phyloP scores from a whole-genome alignment of 1,140 invertebrate genomes.

The Chlorops oryzae region DNA sequence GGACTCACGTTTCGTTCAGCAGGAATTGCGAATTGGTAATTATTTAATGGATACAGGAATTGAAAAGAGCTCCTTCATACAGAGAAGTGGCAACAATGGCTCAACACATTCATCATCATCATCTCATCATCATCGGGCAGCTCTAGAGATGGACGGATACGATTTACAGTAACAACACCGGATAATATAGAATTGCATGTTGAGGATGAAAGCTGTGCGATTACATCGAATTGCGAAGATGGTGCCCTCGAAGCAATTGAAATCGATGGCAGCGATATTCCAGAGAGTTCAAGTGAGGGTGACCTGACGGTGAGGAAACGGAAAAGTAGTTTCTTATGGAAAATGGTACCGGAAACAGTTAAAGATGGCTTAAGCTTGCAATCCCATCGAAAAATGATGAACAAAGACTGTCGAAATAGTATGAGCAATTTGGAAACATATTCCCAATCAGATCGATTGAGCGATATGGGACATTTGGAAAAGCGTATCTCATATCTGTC shows the following conservation, averaged over 20 bases:
- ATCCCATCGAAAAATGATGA: too few relatives aligned
- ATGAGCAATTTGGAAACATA: too few relatives aligned
- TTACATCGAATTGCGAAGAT: constrained; percentile 26
- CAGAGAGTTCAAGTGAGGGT: background rate
- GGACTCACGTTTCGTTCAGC: constrained; percentile 45
- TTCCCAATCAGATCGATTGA: too few relatives aligned
- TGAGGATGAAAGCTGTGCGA: constrained; percentile 33
- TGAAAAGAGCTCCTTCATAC: constrained; percentile 35
- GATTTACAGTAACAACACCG: constrained; percentile 40
- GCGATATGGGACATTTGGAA: too few relatives aligned
- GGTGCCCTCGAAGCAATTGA: constrained; percentile 41
- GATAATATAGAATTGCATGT: constrained; percentile 40
- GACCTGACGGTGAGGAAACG: background rate
- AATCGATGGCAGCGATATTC: constrained; percentile 16
- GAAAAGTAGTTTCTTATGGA: constrained; percentile 41
- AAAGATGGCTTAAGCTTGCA: constrained; percentile 40
- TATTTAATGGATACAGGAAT: constrained; percentile 46
- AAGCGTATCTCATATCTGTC: constrained; percentile 31
- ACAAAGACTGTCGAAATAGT: too few relatives aligned
- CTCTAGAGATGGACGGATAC: constrained; percentile 29
- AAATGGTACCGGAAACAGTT: constrained; percentile 29
- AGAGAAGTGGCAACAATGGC: constrained; percentile 17
- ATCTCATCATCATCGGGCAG: constrained; percentile 17
- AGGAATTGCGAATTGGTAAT: constrained; percentile 45
- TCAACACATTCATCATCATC: too few relatives aligned